Evolutionary conservation across 2,888 invertebrate species (phyloP).

Genomic region (Malthinus flaveolus): DNA sequence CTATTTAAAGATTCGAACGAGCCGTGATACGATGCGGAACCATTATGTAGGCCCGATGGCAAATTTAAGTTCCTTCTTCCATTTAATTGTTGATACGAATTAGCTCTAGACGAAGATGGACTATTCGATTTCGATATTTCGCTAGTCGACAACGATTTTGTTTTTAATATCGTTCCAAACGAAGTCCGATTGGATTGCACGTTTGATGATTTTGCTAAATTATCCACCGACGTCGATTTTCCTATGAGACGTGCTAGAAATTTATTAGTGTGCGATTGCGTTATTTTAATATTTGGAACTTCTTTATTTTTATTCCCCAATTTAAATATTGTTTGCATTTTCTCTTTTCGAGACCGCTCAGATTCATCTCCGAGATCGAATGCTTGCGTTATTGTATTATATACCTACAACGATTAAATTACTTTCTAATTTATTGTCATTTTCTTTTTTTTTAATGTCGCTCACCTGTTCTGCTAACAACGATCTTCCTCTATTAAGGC

Average conservation of each 20-base stretch:
- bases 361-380: slow-evolving; percentile 55
- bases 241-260: slow-evolving; percentile 57
- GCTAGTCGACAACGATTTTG: slow-evolving; percentile 55
- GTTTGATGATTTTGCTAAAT: slow-evolving; percentile 41
- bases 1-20: slow-evolving; percentile 46
- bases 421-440: slow-evolving; percentile 13
- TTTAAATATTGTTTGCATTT: slow-evolving; percentile 57
- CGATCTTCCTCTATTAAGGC: slow-evolving; percentile 57
- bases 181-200: slow-evolving; percentile 17
- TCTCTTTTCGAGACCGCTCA: slow-evolving; percentile 43
- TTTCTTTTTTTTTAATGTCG: neutral
- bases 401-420: slow-evolving; percentile 46
- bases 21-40: slow-evolving; percentile 46
- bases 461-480: slow-evolving; percentile 58
- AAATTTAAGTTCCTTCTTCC: slow-evolving; percentile 32
- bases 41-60: slow-evolving; percentile 26
- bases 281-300: slow-evolving; percentile 50
- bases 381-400: slow-evolving; percentile 56
- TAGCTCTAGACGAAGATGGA: slow-evolving; percentile 42
- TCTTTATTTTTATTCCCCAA: slow-evolving; percentile 45
- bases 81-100: slow-evolving; percentile 39
- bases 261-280: slow-evolving; percentile 54
- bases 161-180: slow-evolving; percentile 42
- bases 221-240: slow-evolving; percentile 58
- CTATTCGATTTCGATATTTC: slow-evolving; percentile 52